phyloP scores from a whole-genome alignment of 2,113 vertebrate genomes.

The Phrynosoma blainvillii region DNA sequence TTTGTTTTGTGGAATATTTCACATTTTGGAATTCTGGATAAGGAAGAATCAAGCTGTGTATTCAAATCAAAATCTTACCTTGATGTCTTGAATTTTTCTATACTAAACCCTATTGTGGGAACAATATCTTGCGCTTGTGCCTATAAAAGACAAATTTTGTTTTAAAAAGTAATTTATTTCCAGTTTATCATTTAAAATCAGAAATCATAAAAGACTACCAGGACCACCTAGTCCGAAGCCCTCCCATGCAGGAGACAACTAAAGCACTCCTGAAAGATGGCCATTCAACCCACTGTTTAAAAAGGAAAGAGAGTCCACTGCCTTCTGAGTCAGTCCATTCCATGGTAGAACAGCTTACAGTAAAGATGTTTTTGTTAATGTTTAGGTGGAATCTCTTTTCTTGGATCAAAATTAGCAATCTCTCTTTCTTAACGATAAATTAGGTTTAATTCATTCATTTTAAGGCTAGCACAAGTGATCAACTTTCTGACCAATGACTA shows the following conservation, averaged over 20 bases:
- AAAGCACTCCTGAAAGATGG: no score
- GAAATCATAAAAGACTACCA: not conserved
- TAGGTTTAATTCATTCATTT: conserved; percentile 3
- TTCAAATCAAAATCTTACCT: conserved; percentile 78
- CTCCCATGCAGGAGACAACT: no score
- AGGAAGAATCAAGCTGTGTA: not conserved
- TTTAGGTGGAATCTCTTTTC: no score
- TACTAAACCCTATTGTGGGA: conserved; percentile 98
- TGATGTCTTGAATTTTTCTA: conserved; percentile 98
- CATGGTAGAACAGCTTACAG: no score
- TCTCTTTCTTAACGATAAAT: not conserved
- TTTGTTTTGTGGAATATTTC: no score
- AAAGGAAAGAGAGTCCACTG: no score
- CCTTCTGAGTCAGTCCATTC: no score
- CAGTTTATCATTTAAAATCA: conserved; percentile 2
- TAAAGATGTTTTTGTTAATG: no score
- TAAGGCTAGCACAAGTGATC: not conserved
- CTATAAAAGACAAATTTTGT: conserved; percentile 72
- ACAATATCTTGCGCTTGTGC: conserved; percentile 97
- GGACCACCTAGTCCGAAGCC: no score
- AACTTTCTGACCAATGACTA: not conserved
- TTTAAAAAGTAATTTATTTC: conserved; percentile 28
- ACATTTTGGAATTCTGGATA: no score
- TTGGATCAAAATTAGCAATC: no score
- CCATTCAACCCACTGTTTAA: no score